Conservation (phyloP, 2,113 vertebrate species). For the Menura novaehollandiae region DNA sequence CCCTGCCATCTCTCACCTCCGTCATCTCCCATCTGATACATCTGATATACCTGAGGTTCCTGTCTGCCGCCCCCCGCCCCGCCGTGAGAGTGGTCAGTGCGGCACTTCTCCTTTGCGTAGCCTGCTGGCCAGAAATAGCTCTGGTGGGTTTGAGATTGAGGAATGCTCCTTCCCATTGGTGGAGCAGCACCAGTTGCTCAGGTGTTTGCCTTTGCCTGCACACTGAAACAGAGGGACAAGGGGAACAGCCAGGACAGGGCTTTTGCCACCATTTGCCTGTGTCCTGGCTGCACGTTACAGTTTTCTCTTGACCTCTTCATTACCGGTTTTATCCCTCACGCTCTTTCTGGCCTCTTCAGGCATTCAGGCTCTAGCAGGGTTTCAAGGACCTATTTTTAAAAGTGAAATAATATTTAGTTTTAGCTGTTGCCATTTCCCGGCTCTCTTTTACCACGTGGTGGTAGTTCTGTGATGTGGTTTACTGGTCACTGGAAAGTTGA, state of each 20-base stretch:
- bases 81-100: neutral
- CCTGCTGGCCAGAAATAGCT: slow-evolving; percentile 18
- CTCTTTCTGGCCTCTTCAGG: neutral
- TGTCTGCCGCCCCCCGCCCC: neutral
- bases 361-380: neutral
- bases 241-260: neutral
- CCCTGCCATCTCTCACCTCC: neutral
- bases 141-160: neutral
- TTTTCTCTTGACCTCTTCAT: neutral
- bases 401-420: slow-evolving; percentile 41
- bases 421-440: slow-evolving; percentile 49
- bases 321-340: neutral
- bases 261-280: neutral
- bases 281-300: neutral
- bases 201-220: neutral
- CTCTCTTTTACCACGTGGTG: slow-evolving; percentile 41
- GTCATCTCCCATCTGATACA: neutral
- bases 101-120: slow-evolving; percentile 38
- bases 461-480: slow-evolving; percentile 66
- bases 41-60: slow-evolving; percentile 22
- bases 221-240: accelerated
- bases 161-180: neutral
- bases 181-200: neutral
- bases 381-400: slow-evolving; percentile 37
- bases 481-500: slow-evolving; percentile 61